Percentiles rank a stretch among this genome's conserved stretches.
These are phyloP conservation scores for Armadillidium nasatum DNA, from an alignment of 1,140 invertebrate species.

Conservation along the genomic window DNA sequence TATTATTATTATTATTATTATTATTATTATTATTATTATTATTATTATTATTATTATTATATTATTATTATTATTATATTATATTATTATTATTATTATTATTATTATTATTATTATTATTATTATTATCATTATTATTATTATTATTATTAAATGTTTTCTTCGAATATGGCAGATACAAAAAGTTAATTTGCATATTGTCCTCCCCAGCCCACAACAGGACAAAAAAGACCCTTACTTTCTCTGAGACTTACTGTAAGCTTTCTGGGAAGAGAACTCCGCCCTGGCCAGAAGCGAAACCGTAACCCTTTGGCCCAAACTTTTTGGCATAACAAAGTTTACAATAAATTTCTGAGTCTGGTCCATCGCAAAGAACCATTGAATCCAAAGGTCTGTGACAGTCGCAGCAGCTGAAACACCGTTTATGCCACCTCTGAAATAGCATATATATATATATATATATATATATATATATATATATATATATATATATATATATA, in stretches of 20 bases:
- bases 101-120: too few species aligned
- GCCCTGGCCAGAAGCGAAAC: constrained; percentile 42
- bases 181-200: neutral
- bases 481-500: too few species aligned
- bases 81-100: too few species aligned
- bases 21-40: too few species aligned
- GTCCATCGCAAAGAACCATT: constrained; percentile 79
- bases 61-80: too few species aligned
- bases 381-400: constrained; percentile 72
- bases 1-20: too few species aligned
- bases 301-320: constrained; percentile 73
- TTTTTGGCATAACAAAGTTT: constrained; percentile 81
- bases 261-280: constrained; percentile 42
- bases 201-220: neutral
- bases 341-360: constrained; percentile 83
- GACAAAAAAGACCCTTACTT: neutral
- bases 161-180: too few species aligned
- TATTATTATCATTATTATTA: too few species aligned
- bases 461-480: too few species aligned
- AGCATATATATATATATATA: neutral
- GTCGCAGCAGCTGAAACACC: constrained; percentile 57
- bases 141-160: too few species aligned
- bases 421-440: constrained; percentile 56
- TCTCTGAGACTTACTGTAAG: constrained; percentile 33
- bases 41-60: too few species aligned